These are phyloP conservation scores for Sesamia inferens DNA, from an alignment of 2,888 invertebrate genomes.

Conservation along the genomic window DNA sequence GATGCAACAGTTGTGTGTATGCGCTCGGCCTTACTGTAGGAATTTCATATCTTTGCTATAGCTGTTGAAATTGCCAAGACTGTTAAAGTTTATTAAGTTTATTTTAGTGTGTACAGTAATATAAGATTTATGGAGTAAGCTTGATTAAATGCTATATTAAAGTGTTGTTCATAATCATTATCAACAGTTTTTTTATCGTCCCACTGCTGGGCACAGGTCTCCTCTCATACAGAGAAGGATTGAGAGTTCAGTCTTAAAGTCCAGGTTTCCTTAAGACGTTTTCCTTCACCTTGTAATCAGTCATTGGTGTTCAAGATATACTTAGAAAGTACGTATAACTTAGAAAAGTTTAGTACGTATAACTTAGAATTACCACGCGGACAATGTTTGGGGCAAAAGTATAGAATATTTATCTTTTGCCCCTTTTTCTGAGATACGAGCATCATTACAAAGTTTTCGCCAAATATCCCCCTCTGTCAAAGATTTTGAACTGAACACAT, in stretches of 20 bases:
- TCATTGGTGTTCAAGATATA: no score
- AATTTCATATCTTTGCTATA: conserved; percentile 17
- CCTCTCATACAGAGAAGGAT: no score
- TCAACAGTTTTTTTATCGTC: no score
- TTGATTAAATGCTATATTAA: not conserved
- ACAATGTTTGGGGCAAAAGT: not conserved
- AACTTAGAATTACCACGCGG: not conserved
- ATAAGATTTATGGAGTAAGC: not conserved
- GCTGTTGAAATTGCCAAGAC: not conserved
- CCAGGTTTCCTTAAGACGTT: no score
- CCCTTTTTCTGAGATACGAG: not conserved
- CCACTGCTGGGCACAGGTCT: no score
- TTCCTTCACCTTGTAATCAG: no score
- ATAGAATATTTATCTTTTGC: not conserved
- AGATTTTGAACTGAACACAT: not conserved
- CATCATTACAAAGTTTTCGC: not conserved
- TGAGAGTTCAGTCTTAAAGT: no score
- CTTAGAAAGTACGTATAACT: no score
- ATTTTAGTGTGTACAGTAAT: not conserved
- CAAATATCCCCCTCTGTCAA: not conserved
- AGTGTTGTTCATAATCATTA: no score
- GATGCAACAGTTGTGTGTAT: no score
- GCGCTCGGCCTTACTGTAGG: not conserved
- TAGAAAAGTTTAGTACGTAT: no score
- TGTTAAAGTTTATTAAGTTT: not conserved